phyloP scores from a whole-genome alignment of 64 coral and sea anemone species.

The Montipora capricornis region DNA sequence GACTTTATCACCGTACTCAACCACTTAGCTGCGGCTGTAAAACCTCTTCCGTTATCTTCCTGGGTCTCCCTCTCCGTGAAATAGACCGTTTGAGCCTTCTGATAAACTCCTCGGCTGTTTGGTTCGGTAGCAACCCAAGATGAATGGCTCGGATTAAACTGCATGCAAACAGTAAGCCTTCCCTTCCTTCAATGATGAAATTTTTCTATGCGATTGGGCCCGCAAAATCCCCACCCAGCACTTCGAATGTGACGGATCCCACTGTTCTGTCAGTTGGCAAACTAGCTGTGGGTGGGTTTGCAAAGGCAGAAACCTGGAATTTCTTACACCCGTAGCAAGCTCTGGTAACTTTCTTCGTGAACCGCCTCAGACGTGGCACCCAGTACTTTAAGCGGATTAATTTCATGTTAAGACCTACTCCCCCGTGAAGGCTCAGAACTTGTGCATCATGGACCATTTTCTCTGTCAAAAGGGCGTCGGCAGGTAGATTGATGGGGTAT shows the following conservation, averaged over 20 bases:
- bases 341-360: conserved; percentile 45
- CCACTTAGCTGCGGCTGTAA: not conserved
- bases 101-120: no score
- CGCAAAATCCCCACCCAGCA: not conserved
- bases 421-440: conserved; percentile 29
- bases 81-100: no score
- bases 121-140: not conserved
- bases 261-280: conserved; percentile 31
- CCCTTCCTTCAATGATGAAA: not conserved
- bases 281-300: not conserved
- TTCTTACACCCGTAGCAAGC: conserved; percentile 63
- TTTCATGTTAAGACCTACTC: conserved; percentile 40
- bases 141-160: conserved; percentile 4
- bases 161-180: no score
- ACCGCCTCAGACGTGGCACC: conserved; percentile 52
- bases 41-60: not conserved
- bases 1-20: not conserved
- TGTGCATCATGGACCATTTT: conserved; percentile 56
- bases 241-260: conserved; percentile 32
- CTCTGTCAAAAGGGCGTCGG: conserved; percentile 28
- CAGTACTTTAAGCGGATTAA: conserved; percentile 47
- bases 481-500: conserved; percentile 44
- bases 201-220: not conserved
- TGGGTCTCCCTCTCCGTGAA: no score
- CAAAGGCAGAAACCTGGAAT: conserved; percentile 28